Evolutionary conservation across 2,797 vertebrate genomes (phyloP).

Genomic region (Gymnoscopelus microlampas): DNA sequence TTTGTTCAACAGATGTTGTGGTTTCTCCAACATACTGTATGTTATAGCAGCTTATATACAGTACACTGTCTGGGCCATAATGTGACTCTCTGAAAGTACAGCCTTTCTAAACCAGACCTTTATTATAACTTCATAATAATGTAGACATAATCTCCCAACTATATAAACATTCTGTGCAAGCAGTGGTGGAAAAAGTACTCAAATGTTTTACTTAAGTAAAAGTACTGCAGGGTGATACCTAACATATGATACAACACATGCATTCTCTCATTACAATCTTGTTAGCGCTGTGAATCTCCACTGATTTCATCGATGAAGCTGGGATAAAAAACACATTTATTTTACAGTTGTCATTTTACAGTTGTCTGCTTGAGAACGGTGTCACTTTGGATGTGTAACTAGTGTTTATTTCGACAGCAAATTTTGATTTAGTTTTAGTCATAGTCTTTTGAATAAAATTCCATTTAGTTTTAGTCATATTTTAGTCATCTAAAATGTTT

Average conservation of each 20-base stretch:
- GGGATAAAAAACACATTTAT: too few relatives aligned
- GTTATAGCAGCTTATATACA: constrained; percentile 41
- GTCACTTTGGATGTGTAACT: too few relatives aligned
- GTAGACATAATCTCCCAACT: constrained; percentile 34
- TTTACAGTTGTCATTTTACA: too few relatives aligned
- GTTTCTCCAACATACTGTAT: constrained; percentile 33
- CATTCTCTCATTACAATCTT: constrained; percentile 53
- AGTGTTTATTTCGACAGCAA: too few relatives aligned
- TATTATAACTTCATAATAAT: constrained; percentile 26
- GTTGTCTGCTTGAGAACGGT: too few relatives aligned
- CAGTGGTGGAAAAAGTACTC: too few relatives aligned
- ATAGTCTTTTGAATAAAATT: too few relatives aligned
- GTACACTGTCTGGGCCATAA: constrained; percentile 30
- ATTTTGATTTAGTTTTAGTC: too few relatives aligned
- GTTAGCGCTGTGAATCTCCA: constrained; percentile 41
- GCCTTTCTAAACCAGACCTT: constrained; percentile 26
- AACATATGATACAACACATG: constrained; percentile 48
- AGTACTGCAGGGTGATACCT: too few relatives aligned
- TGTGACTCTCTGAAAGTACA: not conserved
- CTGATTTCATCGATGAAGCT: constrained; percentile 21
- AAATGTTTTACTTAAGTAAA: too few relatives aligned
- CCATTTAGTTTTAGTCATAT: too few relatives aligned
- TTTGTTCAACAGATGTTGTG: constrained; percentile 52
- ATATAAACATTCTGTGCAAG: not conserved
- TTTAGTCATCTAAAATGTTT: too few relatives aligned